Evolutionary conservation across 2,888 invertebrate species (phyloP), one percentile per base, ranked within the genome.

Genomic region (Pilophorus perplexus): DNA sequence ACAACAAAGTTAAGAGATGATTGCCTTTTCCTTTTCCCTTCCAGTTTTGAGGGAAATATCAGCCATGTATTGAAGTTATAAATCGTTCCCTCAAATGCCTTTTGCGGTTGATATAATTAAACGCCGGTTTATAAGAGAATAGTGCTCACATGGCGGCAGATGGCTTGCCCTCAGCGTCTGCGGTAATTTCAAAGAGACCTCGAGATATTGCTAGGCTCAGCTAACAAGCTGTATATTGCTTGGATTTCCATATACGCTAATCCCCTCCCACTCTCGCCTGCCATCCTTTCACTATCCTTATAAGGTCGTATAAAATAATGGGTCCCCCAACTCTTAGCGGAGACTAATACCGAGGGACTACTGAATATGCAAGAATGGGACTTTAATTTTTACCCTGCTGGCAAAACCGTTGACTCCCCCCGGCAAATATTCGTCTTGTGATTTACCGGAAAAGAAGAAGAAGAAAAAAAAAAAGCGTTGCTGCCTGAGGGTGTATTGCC

Each of bases 201-300:
- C 12, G 6, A 33, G 57, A 57, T 57, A 57, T 57, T 57, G 57
- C 57, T 57, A 38, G 57, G 57, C 57, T 57, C 57, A 57, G 57
- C 57, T 57, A 57, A 57, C 57, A 37, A 57, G 57, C 57, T 57
- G 57, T 57, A 57, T 57, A 57, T 57, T 57, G 57, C 57, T 57
- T 3, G 40, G 57, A 57, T 57, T 57, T 57, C 57, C 38, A 57
- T 57, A 57, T 57, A 22, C 18, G 48, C 48, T 33, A n/a, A n/a
- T n/a, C n/a, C n/a, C n/a, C n/a, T n/a, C n/a, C 12, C 12, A 33
- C 6, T 33, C 6, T 33, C 33, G 6, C 33, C 33, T 33, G 6
- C 12, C 6, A 6, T 8, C 12, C 33, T 12, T 33, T 33, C 33
- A 33, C 33, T 33, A 8, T 33, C 33, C 33, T 33, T 33, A 33